phyloP scores from a whole-genome alignment of 1,140 invertebrate genomes.

The Asbolus verrucosus region DNA sequence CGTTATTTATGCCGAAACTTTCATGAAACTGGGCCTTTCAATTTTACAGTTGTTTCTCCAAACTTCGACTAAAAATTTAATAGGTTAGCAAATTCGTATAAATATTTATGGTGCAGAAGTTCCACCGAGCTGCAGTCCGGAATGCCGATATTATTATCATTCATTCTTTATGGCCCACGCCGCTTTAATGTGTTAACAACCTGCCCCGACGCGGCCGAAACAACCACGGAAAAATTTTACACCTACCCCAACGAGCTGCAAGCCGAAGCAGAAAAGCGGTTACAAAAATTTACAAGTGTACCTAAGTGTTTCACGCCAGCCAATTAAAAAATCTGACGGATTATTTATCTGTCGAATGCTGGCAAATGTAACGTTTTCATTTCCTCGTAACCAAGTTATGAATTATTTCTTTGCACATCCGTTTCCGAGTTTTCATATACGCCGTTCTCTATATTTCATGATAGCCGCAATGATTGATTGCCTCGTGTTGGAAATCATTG shows the following conservation, averaged over 20 bases:
- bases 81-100: slow-evolving; percentile 40
- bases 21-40: slow-evolving; percentile 46
- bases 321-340: slow-evolving; percentile 37
- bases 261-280: slow-evolving; percentile 3
- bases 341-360: slow-evolving; percentile 35
- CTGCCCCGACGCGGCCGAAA: not conserved
- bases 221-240: not conserved
- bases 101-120: slow-evolving; percentile 34
- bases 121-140: not conserved
- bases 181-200: not conserved
- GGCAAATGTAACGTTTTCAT: slow-evolving; percentile 50
- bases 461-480: slow-evolving; percentile 47
- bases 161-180: not conserved
- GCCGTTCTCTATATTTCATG: slow-evolving; percentile 45
- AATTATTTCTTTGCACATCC: slow-evolving; percentile 51
- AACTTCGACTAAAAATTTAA: slow-evolving; percentile 44
- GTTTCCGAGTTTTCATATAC: slow-evolving; percentile 42
- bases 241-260: not conserved
- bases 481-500: slow-evolving; percentile 40
- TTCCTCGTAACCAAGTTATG: slow-evolving; percentile 48
- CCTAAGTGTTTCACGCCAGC: slow-evolving; percentile 8
- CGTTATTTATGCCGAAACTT: slow-evolving; percentile 50
- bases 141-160: slow-evolving; percentile 18
- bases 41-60: slow-evolving; percentile 50
- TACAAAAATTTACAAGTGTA: slow-evolving; percentile 2